These are phyloP conservation scores for Eutrigla gurnardus DNA, from an alignment of 2,797 vertebrate species.

Conservation along the genomic window DNA sequence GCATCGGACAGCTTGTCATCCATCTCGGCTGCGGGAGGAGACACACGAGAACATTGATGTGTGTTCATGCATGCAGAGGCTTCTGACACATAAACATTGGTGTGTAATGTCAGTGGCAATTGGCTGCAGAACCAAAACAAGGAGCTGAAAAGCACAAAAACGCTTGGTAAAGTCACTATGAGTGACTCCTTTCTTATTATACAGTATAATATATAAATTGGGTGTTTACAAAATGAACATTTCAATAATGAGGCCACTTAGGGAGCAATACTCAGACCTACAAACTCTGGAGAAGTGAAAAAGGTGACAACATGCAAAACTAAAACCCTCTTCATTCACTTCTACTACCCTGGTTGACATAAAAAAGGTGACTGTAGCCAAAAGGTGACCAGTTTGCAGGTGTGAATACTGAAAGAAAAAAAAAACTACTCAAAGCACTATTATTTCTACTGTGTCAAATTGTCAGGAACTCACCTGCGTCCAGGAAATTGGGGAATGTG, in stretches of 20 bases:
- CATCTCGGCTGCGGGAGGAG: conserved; percentile 84
- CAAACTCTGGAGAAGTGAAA: no score
- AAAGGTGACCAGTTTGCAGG: no score
- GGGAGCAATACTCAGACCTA: no score
- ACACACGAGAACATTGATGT: conserved; percentile 21
- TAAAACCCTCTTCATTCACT: no score
- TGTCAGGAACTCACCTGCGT: conserved; percentile 88
- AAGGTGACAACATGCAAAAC: no score
- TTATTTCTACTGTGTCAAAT: conserved; percentile 14
- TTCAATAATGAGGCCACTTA: conserved; percentile 21
- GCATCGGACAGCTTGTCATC: conserved; percentile 85
- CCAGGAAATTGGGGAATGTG: conserved; percentile 90
- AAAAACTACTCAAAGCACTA: not conserved
- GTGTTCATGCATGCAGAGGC: not conserved
- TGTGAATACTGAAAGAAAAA: conserved; percentile 1
- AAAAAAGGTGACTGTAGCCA: no score
- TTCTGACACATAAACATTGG: not conserved
- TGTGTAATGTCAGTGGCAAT: not conserved
- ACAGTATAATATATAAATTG: not conserved
- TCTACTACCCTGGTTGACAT: no score
- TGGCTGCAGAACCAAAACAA: not conserved
- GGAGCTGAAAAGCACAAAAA: not conserved
- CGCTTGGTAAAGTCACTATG: not conserved
- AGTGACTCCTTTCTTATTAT: no score
- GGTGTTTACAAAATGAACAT: conserved; percentile 14